These are phyloP conservation scores for Drosophila punjabiensis DNA, from an alignment of 1,140 invertebrate species.

Conservation along the genomic window DNA sequence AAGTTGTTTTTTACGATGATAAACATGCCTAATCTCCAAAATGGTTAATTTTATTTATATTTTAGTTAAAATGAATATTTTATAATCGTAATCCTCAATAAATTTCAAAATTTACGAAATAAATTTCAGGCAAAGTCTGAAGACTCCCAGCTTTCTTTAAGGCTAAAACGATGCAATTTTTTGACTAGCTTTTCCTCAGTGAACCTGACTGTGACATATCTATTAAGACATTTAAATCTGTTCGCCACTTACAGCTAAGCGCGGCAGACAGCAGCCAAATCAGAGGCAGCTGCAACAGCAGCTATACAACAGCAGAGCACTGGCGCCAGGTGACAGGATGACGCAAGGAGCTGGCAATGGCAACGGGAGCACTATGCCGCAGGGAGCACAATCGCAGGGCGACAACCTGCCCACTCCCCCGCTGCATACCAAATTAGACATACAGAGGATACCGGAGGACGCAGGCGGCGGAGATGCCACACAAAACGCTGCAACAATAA, in stretches of 20 bases:
- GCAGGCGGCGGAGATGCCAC: conserved; percentile 35
- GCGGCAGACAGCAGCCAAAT: conserved; percentile 46
- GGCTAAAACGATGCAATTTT: not conserved
- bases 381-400: conserved; percentile 19
- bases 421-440: conserved; percentile 80
- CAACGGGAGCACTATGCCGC: conserved; percentile 20
- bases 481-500: conserved; percentile 82
- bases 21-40: too few relatives aligned
- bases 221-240: conserved; percentile 67
- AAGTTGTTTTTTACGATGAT: too few relatives aligned
- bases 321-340: conserved; percentile 64
- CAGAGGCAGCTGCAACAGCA: conserved; percentile 38
- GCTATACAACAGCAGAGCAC: conserved; percentile 42
- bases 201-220: conserved; percentile 26
- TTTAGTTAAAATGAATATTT: too few relatives aligned
- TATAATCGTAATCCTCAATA: too few relatives aligned
- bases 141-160: too few relatives aligned
- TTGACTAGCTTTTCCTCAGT: not conserved
- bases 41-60: too few relatives aligned
- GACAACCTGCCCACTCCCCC: conserved; percentile 38
- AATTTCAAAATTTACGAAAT: too few relatives aligned
- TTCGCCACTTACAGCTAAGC: conserved; percentile 67
- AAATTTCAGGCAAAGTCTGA: not conserved
- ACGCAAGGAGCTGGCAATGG: conserved; percentile 46
- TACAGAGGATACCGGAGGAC: conserved; percentile 74